Conservation (phyloP, 2,888 invertebrate genomes). For the Cosmia trapezina region DNA sequence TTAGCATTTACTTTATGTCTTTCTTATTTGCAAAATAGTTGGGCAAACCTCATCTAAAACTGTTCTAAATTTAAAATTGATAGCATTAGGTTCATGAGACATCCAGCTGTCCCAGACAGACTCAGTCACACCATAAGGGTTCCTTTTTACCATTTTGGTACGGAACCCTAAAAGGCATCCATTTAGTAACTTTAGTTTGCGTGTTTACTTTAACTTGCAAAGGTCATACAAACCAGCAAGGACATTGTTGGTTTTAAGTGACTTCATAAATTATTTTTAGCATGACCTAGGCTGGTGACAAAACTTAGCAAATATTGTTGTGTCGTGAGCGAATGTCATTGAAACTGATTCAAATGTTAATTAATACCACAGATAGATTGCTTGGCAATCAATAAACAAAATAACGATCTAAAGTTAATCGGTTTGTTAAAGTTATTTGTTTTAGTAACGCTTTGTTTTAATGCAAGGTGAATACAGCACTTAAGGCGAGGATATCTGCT, state of each 20-base stretch:
- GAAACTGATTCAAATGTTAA: conserved; percentile 40
- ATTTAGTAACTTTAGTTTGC: background rate
- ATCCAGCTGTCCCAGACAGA: too few relatives aligned
- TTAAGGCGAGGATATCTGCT: too few relatives aligned
- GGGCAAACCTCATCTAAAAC: too few relatives aligned
- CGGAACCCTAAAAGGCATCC: too few relatives aligned
- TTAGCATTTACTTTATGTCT: too few relatives aligned
- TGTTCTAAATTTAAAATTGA: too few relatives aligned
- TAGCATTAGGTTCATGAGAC: too few relatives aligned
- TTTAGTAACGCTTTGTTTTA: conserved; percentile 35
- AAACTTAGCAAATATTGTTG: conserved; percentile 18
- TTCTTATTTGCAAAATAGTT: too few relatives aligned
- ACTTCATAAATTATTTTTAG: conserved; percentile 24
- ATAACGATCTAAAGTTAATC: conserved; percentile 24
- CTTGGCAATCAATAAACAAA: conserved; percentile 34
- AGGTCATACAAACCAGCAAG: conserved; percentile 4
- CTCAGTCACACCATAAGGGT: too few relatives aligned
- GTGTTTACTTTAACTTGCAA: background rate
- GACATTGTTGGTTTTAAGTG: background rate
- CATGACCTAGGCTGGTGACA: background rate
- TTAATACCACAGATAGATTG: conserved; percentile 40
- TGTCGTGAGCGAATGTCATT: conserved; percentile 45
- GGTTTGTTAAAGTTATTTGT: conserved; percentile 19
- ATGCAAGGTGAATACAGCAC: background rate
- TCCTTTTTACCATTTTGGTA: too few relatives aligned